phyloP scores from a whole-genome alignment of 1,140 invertebrate species.

The Batillaria attramentaria region DNA sequence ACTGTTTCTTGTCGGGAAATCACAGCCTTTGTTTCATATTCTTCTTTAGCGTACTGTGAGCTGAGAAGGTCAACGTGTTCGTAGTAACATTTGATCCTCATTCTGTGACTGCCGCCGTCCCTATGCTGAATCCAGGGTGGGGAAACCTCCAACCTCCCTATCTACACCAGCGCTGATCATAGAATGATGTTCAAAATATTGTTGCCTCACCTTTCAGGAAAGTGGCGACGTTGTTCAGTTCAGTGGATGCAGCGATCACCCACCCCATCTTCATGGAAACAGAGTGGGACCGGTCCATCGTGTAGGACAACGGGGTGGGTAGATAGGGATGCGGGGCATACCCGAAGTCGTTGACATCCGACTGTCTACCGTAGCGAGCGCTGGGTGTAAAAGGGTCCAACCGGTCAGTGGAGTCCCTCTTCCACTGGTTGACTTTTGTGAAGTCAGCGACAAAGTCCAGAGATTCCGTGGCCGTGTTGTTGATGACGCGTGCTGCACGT shows the following conservation, averaged over 20 bases:
- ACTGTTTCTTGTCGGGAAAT: too few species aligned
- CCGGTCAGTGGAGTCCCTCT: constrained; percentile 50
- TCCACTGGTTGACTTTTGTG: constrained; percentile 52
- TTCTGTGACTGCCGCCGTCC: too few species aligned
- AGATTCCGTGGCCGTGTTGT: constrained; percentile 43
- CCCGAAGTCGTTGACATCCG: constrained; percentile 18
- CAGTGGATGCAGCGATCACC: constrained; percentile 7
- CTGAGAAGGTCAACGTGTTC: too few species aligned
- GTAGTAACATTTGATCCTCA: too few species aligned
- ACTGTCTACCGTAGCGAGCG: constrained; percentile 26
- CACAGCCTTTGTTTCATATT: too few species aligned
- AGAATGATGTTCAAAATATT: background rate
- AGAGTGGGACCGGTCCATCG: constrained; percentile 8
- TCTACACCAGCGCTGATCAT: background rate
- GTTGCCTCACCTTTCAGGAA: constrained; percentile 30
- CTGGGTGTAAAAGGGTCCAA: constrained; percentile 57
- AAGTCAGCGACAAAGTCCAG: constrained; percentile 57
- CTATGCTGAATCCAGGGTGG: too few species aligned
- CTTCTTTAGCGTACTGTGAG: too few species aligned
- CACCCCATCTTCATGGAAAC: constrained; percentile 9
- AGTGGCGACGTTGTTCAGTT: background rate
- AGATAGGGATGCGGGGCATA: constrained; percentile 12
- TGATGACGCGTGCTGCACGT: constrained; percentile 36
- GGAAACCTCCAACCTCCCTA: background rate
- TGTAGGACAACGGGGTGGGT: constrained; percentile 25